Percentiles rank a stretch among this genome's conserved stretches.
Conservation (phyloP, 92 coral and sea anemone species). For the Hydrozoanthus gracilis region DNA sequence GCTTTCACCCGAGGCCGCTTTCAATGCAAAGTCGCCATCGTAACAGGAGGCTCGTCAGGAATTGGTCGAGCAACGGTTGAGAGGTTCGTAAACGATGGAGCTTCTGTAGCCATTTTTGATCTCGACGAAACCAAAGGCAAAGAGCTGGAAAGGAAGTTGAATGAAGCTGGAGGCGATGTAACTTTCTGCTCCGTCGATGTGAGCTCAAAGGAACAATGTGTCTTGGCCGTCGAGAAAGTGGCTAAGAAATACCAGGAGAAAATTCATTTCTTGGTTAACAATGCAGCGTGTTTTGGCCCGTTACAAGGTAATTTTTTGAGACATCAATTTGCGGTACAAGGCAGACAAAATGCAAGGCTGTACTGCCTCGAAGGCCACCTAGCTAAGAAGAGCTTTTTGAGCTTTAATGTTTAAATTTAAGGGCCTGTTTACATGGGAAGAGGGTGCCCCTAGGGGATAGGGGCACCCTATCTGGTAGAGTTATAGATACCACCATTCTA, state of each 20-base stretch:
- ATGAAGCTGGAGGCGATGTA: conserved; percentile 51
- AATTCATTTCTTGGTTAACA: conserved; percentile 60
- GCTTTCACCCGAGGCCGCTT: conserved; percentile 61
- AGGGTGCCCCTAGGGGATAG: too few species aligned
- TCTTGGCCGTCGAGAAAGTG: conserved; percentile 61
- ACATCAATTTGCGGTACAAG: too few species aligned
- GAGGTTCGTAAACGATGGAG: conserved; percentile 73
- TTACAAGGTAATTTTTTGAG: conserved; percentile 36
- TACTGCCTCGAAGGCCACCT: too few species aligned
- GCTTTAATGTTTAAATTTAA: too few species aligned
- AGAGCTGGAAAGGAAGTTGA: conserved; percentile 52
- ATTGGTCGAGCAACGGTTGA: conserved; percentile 71
- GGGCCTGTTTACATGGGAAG: too few species aligned
- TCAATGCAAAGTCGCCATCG: conserved; percentile 59
- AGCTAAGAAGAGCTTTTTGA: too few species aligned
- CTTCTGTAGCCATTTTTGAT: conserved; percentile 72
- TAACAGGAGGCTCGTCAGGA: conserved; percentile 81
- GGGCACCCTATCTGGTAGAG: too few species aligned
- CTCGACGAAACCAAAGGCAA: conserved; percentile 62
- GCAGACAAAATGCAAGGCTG: too few species aligned
- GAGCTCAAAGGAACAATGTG: conserved; percentile 60
- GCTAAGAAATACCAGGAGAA: conserved; percentile 52
- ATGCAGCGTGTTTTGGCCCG: conserved; percentile 45
- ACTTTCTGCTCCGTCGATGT: conserved; percentile 66
- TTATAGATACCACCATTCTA: too few species aligned